These are phyloP conservation scores for Brachionus rubens DNA, from an alignment of 1,140 invertebrate species.

Conservation along the genomic window DNA sequence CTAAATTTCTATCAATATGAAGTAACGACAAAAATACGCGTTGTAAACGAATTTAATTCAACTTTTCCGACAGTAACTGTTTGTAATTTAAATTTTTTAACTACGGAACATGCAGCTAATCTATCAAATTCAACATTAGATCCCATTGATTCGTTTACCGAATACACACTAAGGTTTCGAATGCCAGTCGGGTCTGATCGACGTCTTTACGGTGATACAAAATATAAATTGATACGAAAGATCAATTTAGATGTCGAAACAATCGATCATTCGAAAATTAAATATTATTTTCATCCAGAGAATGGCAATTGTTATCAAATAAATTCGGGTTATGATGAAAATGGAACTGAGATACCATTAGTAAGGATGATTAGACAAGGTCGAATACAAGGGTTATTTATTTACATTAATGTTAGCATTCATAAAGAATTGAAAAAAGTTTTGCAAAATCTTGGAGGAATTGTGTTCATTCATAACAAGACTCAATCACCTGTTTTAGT, in stretches of 20 bases:
- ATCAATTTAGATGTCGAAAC: too few relatives aligned
- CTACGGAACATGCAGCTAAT: not conserved
- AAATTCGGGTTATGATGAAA: slow-evolving; percentile 5
- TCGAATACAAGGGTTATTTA: not conserved
- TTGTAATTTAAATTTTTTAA: not conserved
- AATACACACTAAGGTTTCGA: too few relatives aligned
- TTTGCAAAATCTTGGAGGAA: not conserved
- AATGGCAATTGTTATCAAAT: slow-evolving; percentile 31
- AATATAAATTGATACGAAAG: too few relatives aligned
- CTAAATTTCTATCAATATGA: not conserved
- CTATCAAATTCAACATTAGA: not conserved
- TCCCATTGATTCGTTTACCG: not conserved
- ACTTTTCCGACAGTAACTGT: not conserved
- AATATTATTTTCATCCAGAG: slow-evolving; percentile 36
- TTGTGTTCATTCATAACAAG: slow-evolving; percentile 20
- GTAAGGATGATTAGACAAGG: too few relatives aligned
- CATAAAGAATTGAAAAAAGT: not conserved
- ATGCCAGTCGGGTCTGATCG: too few relatives aligned
- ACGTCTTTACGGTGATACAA: too few relatives aligned
- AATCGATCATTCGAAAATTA: not conserved
- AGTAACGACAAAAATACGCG: not conserved
- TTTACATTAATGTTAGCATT: not conserved
- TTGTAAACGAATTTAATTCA: not conserved
- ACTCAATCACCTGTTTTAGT: not conserved
- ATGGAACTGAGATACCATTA: not conserved